A percentile compares a stretch with the other conserved stretches of the same genome.
Conservation (phyloP, 1,140 invertebrate species). For the Hycleus cichorii region DNA sequence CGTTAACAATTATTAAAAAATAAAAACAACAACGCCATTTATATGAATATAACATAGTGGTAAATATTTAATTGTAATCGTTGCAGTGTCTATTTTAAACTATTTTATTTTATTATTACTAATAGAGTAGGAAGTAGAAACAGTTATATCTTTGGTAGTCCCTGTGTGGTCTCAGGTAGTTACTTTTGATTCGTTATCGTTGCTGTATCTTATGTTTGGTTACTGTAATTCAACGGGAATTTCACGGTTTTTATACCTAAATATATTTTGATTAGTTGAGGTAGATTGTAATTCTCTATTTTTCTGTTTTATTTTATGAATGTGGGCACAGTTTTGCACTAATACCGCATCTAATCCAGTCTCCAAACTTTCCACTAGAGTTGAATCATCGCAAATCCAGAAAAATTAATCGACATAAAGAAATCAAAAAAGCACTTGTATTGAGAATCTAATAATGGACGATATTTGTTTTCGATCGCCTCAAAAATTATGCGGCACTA, state of each 20-base stretch:
- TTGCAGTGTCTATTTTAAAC: no score
- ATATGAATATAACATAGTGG: background rate
- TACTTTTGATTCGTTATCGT: conserved; percentile 1
- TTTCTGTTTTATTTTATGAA: background rate
- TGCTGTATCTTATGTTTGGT: conserved; percentile 27
- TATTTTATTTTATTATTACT: no score
- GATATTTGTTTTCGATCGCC: no score
- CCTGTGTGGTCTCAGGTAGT: conserved; percentile 21
- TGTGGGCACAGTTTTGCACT: conserved; percentile 31
- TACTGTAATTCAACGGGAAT: conserved; percentile 37
- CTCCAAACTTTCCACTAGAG: conserved; percentile 34
- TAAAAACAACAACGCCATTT: conserved; percentile 9
- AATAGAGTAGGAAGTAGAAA: no score
- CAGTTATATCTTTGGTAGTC: conserved; percentile 33
- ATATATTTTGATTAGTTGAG: conserved; percentile 40
- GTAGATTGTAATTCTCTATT: conserved; percentile 32
- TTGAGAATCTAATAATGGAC: no score
- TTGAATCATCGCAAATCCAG: conserved; percentile 1
- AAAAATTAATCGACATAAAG: conserved; percentile 1
- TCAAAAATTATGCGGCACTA: background rate
- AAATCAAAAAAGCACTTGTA: background rate
- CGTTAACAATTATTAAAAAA: background rate
- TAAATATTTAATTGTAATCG: no score
- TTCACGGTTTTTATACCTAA: conserved; percentile 36
- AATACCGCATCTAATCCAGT: conserved; percentile 33